Conservation (phyloP, 2,113 vertebrate genomes). For the Crotalus tigris region DNA sequence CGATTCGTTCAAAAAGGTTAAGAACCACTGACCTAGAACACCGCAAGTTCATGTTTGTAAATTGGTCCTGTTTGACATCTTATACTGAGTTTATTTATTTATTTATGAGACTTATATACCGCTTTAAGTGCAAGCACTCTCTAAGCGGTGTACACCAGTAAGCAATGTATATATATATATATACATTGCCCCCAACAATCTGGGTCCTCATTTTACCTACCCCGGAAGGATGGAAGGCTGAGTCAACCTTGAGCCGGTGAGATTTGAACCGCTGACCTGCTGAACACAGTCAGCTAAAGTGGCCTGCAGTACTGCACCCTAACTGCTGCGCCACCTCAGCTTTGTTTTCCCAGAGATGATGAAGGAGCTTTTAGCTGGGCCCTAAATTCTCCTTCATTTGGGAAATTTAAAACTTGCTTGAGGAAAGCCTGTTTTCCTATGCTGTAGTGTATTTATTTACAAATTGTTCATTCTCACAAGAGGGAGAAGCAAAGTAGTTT, state of each 20-base stretch:
- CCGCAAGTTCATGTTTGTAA: background rate
- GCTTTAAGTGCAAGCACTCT: too few species aligned
- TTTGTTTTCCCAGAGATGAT: background rate
- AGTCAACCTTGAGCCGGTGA: too few species aligned
- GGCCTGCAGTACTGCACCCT: too few species aligned
- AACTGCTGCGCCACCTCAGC: background rate
- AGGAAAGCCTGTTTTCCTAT: background rate
- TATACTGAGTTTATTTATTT: background rate
- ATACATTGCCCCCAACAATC: too few species aligned
- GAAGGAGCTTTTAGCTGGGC: background rate
- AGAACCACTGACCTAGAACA: background rate
- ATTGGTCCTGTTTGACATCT: background rate
- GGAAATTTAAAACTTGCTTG: background rate
- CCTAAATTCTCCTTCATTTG: background rate
- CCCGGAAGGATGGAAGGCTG: too few species aligned
- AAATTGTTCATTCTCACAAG: background rate
- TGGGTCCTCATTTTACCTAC: too few species aligned
- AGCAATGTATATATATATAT: too few species aligned
- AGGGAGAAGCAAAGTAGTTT: background rate
- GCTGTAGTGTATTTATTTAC: background rate
- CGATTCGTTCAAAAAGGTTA: too few species aligned
- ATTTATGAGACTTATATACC: too few species aligned
- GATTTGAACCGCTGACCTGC: too few species aligned
- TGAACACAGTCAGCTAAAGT: too few species aligned
- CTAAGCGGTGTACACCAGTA: too few species aligned